Percentiles rank a stretch among this genome's conserved stretches.
These are phyloP conservation scores for Parapsyche elsis DNA, from an alignment of 1,140 invertebrate species.

Conservation along the genomic window DNA sequence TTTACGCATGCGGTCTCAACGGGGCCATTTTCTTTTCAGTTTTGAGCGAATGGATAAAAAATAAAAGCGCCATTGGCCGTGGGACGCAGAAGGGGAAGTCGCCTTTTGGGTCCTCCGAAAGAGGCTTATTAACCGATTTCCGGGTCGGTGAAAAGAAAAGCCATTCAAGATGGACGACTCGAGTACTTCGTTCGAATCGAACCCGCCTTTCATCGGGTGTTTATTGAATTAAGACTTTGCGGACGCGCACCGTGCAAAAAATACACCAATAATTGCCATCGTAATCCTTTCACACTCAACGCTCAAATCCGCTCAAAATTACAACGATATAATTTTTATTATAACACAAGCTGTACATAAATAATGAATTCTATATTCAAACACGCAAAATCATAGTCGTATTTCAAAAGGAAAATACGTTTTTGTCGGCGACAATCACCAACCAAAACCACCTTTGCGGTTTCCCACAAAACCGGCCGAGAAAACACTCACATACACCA, in stretches of 20 bases:
- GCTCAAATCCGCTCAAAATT: background rate
- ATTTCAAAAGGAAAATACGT: background rate
- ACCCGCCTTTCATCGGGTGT: background rate
- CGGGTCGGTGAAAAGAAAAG: conserved; percentile 11
- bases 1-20: too few species aligned
- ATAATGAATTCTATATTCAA: background rate
- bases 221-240: conserved; percentile 18
- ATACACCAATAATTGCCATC: background rate
- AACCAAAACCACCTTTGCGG: background rate
- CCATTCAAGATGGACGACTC: conserved; percentile 1
- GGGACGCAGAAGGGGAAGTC: background rate
- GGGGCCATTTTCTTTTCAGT: too few species aligned
- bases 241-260: background rate
- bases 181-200: conserved; percentile 17
- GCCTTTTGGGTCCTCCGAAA: conserved; percentile 13
- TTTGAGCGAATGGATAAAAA: background rate
- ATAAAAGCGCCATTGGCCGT: conserved; percentile 4
- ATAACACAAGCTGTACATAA: too few species aligned
- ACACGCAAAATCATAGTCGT: too few species aligned
- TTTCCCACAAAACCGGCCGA: background rate
- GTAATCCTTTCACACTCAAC: background rate
- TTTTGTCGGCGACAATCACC: background rate
- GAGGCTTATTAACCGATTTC: conserved; percentile 19
- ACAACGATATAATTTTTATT: background rate
- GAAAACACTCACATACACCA: background rate